Evolutionary conservation across 1,140 invertebrate species (phyloP).

Genomic region (Cecropterus lyciades): DNA sequence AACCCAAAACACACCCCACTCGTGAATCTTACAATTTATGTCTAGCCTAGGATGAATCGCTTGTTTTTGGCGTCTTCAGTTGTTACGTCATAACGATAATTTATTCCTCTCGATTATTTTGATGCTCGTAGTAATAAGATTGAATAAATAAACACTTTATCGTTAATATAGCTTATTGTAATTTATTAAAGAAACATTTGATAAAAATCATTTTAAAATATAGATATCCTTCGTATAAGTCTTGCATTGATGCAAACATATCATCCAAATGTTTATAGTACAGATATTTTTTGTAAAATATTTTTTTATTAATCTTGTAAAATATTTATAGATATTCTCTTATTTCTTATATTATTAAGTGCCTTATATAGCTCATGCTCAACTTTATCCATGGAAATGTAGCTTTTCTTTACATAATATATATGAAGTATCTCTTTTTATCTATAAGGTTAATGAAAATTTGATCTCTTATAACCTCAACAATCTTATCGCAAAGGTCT

Average conservation of each 20-base stretch:
- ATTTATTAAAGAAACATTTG: too few relatives aligned
- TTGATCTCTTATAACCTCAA: conserved; percentile 55
- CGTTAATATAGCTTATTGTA: too few relatives aligned
- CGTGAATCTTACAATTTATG: conserved; percentile 43
- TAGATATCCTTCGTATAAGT: too few relatives aligned
- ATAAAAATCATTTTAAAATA: too few relatives aligned
- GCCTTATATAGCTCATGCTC: not conserved
- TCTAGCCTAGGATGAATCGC: conserved; percentile 42
- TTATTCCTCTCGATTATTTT: not conserved
- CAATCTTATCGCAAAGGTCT: conserved; percentile 48
- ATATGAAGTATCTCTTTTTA: conserved; percentile 43
- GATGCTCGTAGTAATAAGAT: not conserved
- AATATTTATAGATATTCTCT: too few relatives aligned
- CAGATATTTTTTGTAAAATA: too few relatives aligned
- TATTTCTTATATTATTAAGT: too few relatives aligned
- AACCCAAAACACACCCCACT: conserved; percentile 48
- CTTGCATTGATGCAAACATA: too few relatives aligned
- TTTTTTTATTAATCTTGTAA: too few relatives aligned
- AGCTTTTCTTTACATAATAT: conserved; percentile 35
- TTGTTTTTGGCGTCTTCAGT: conserved; percentile 29
- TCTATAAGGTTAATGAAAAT: conserved; percentile 63
- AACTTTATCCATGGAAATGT: conserved; percentile 30
- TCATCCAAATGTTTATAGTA: too few relatives aligned
- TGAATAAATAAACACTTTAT: too few relatives aligned
- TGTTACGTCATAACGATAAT: conserved; percentile 34